phyloP scores from a whole-genome alignment of 2,797 vertebrate genomes.

The Synaphobranchus kaupii region DNA sequence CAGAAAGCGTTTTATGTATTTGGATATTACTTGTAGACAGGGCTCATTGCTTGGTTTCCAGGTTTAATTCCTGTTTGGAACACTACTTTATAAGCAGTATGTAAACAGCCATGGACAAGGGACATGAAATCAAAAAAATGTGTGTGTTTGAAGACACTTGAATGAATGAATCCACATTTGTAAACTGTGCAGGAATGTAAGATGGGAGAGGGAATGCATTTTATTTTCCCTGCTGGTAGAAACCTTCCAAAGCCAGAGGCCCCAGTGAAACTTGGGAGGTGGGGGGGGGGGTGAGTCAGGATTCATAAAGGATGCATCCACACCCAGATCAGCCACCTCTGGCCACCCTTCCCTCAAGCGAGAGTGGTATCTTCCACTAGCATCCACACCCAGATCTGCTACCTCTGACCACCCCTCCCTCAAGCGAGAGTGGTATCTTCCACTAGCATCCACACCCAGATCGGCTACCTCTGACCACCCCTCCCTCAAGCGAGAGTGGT shows the following conservation, averaged over 20 bases:
- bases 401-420: neutral
- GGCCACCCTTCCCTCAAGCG: neutral
- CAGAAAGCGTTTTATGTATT: too few relatives aligned
- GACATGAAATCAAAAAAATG: neutral
- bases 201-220: neutral
- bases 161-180: neutral
- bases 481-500: neutral
- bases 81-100: neutral
- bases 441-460: too few relatives aligned
- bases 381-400: too few relatives aligned
- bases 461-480: neutral
- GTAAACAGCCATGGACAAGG: neutral
- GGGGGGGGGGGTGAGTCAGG: neutral
- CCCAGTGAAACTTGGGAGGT: neutral
- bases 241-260: neutral
- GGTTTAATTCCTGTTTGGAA: neutral
- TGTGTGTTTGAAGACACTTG: neutral
- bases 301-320: neutral
- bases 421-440: neutral
- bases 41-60: neutral
- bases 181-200: neutral
- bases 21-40: too few relatives aligned
- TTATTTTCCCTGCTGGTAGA: neutral
- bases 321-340: neutral
- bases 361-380: constrained; percentile 6